Evolutionary conservation across 2,888 invertebrate genomes (phyloP), one percentile per base, ranked within the genome.

Genomic region (Apoda limacodes): DNA sequence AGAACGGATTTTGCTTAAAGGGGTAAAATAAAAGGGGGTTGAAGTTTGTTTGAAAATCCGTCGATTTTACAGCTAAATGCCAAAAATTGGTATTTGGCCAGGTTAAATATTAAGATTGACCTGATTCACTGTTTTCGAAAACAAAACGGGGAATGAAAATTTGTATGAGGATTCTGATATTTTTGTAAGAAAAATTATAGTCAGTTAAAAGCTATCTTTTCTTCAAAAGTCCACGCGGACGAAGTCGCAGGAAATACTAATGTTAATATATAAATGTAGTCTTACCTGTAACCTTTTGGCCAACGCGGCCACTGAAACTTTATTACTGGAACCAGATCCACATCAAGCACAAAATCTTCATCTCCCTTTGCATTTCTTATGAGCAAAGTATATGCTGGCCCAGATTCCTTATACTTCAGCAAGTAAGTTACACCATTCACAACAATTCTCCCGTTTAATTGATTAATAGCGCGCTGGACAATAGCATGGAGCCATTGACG

Each of bases 341-440:
- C 68, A 30, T 72, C 65, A 36, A 86, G 55, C 1, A 39, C 35
- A 23, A 71, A 65, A 10, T 55, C 40, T 3, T 55, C 49, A 2
- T 46, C 50, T 2, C 51, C 48, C 3, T 40, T 42, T 1, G 38
- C 47, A 21, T 63, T 67, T n/a, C 53, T 39, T 9, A 85, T 47
- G 33, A 59, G 61, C 4, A 85, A 42, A 0, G 84, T 86, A 44
- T 82, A 82, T 3, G 86, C 85, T 0, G 86, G 86, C 0, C 83
- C 84, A 0, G 70, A 61, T 42, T 80, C 75, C 27, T 46, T 65
- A 31, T 69, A 60, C 2, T 38, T 60, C 19, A 78, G 46, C 42
- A 67, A 28, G 32, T 75, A 76, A 2, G 41, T 40, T 1, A 54
- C 61, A 0, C 54, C 64, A 14, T 57, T 57, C 2, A 65, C 69